These are phyloP conservation scores for Orthochromis indermauri DNA, from an alignment of 2,113 vertebrate species.

Conservation along the genomic window DNA sequence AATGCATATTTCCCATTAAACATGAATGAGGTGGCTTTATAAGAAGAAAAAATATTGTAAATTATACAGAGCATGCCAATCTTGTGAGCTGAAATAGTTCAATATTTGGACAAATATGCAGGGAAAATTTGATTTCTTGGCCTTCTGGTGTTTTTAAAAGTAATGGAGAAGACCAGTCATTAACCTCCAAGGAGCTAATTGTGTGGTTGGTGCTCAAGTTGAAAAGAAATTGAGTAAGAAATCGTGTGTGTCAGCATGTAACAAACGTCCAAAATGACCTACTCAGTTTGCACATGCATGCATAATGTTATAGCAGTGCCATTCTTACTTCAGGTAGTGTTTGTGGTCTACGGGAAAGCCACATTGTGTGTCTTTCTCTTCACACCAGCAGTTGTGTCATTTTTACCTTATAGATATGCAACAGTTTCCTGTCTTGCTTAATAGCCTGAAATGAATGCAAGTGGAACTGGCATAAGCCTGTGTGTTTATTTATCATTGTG, in stretches of 20 bases:
- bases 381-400: conserved; percentile 17
- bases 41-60: conserved; percentile 25
- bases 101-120: conserved; percentile 14
- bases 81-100: background rate
- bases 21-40: conserved; percentile 13
- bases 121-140: background rate
- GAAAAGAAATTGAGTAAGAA: background rate
- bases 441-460: conserved; percentile 34
- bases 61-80: conserved; percentile 23
- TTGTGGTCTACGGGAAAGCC: background rate
- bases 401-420: conserved; percentile 37
- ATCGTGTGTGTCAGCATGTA: background rate
- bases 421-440: conserved; percentile 29
- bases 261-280: background rate
- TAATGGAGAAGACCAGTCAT: conserved; percentile 2
- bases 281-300: background rate
- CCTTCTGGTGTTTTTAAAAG: conserved; percentile 4
- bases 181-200: conserved; percentile 26
- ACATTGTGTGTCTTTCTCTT: background rate
- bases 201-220: conserved; percentile 7
- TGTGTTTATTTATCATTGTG: conserved; percentile 38
- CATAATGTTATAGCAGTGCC: background rate
- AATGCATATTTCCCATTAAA: conserved; percentile 32
- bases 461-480: conserved; percentile 45
- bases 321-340: background rate